These are phyloP conservation scores for Orussus abietinus DNA, from an alignment of 1,140 invertebrate genomes.

Conservation along the genomic window DNA sequence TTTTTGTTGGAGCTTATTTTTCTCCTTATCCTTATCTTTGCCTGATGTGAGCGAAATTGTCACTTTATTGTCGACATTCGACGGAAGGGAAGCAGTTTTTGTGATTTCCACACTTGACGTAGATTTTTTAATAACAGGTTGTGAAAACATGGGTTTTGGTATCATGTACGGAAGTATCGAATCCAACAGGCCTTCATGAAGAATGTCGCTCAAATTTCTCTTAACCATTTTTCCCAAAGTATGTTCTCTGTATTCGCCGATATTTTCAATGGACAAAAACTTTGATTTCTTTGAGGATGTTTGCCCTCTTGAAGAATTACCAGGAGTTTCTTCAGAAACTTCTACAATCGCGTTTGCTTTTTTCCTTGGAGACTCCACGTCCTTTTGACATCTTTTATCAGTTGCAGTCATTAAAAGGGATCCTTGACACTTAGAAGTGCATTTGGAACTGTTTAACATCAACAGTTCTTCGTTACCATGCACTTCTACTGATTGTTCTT, in stretches of 20 bases:
- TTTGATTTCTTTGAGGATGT: slow-evolving; percentile 14
- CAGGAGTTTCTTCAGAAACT: too few relatives aligned
- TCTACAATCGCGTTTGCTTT: too few relatives aligned
- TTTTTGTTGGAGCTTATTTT: slow-evolving; percentile 32
- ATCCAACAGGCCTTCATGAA: slow-evolving; percentile 74
- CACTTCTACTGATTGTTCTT: too few relatives aligned
- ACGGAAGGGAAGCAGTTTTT: slow-evolving; percentile 44
- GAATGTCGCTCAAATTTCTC: slow-evolving; percentile 59
- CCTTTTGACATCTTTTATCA: too few relatives aligned
- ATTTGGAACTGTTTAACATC: too few relatives aligned
- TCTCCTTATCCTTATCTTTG: slow-evolving; percentile 42
- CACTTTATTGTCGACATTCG: slow-evolving; percentile 21
- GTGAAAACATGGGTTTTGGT: slow-evolving; percentile 48
- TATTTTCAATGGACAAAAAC: slow-evolving; percentile 9
- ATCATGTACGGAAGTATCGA: slow-evolving; percentile 71
- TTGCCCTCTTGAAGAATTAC: too few relatives aligned
- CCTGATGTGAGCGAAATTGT: slow-evolving; percentile 17
- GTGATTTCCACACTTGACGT: slow-evolving; percentile 43
- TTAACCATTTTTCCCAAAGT: slow-evolving; percentile 42
- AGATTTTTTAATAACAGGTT: slow-evolving; percentile 57
- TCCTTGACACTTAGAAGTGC: too few relatives aligned
- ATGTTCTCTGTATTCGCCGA: slow-evolving; percentile 23
- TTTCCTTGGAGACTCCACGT: too few relatives aligned
- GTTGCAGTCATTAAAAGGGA: too few relatives aligned
- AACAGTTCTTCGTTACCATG: too few relatives aligned